Conservation (phyloP, 2,113 vertebrate species). For the Acrocephalus kingi region DNA sequence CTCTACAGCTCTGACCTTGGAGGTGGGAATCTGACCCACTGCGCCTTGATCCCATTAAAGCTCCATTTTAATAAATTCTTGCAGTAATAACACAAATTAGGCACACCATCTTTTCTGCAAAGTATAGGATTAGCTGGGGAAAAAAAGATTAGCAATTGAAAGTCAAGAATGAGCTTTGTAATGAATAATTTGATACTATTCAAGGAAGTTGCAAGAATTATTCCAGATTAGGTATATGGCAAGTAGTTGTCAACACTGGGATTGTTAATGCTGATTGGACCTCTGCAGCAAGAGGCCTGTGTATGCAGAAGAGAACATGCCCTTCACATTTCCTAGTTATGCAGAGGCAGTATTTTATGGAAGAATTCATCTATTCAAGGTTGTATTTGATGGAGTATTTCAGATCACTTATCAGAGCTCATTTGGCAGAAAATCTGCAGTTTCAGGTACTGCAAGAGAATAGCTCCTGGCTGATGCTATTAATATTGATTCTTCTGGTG, state of each 20-base stretch:
- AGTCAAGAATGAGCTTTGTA: neutral
- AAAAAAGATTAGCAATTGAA: neutral
- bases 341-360: neutral
- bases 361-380: neutral
- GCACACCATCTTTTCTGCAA: neutral
- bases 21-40: neutral
- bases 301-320: neutral
- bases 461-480: neutral
- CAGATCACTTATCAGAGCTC: neutral
- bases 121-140: neutral
- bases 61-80: conserved; percentile 31
- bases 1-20: neutral
- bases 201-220: neutral
- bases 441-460: neutral
- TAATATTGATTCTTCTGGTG: neutral
- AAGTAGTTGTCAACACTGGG: neutral
- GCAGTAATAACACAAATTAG: conserved; percentile 16
- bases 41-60: conserved; percentile 21
- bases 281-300: neutral
- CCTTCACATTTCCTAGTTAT: neutral
- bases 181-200: neutral
- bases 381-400: neutral
- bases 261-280: neutral
- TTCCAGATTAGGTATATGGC: neutral
- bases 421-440: neutral